Percentiles rank a stretch among this genome's conserved stretches.
phyloP scores from a whole-genome alignment of 2,797 vertebrate genomes.

The Borostomias antarcticus region DNA sequence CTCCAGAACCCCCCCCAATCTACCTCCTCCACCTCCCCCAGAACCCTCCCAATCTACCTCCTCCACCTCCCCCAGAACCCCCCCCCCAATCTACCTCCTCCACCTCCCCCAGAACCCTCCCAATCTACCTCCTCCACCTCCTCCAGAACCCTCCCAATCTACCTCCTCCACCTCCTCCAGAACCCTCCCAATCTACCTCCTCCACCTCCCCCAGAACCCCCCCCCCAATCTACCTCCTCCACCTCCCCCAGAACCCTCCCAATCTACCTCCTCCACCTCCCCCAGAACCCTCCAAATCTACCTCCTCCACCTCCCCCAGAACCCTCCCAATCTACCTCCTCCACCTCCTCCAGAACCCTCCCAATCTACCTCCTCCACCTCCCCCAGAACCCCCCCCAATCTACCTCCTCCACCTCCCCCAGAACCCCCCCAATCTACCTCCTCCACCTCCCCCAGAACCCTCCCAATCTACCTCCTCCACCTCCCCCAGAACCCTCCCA shows the following conservation, averaged over 20 bases:
- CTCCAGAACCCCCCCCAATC: no score
- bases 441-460: slow-evolving; percentile 3
- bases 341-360: neutral
- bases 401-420: neutral
- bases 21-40: no score
- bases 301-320: slow-evolving; percentile 3
- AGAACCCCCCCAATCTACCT: neutral
- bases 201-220: neutral
- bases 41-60: neutral
- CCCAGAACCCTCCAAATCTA: neutral
- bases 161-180: slow-evolving; percentile 1
- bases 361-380: neutral
- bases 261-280: neutral
- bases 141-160: neutral
- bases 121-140: neutral
- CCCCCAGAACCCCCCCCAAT: neutral
- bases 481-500: neutral
- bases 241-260: neutral
- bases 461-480: neutral
- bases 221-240: neutral
- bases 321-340: neutral
- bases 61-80: slow-evolving; percentile 1
- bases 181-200: neutral
- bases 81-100: neutral
- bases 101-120: neutral